These are phyloP conservation scores for Parotocinclus haroldoi DNA, from an alignment of 2,797 vertebrate species.

Conservation along the genomic window DNA sequence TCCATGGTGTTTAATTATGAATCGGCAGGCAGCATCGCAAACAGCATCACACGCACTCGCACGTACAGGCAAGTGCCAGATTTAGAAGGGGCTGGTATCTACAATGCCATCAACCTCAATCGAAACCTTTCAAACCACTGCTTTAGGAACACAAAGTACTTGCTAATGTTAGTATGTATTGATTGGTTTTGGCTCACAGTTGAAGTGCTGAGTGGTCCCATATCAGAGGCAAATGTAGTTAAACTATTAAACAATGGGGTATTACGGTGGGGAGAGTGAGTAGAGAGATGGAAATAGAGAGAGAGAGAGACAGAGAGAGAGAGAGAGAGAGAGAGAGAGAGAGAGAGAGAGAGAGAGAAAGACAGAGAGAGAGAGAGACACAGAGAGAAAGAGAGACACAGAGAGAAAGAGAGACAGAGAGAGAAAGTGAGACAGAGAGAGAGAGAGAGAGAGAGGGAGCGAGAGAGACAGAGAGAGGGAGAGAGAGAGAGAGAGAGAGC, in stretches of 20 bases:
- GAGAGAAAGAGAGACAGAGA: no score
- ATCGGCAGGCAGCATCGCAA: constrained; percentile 25
- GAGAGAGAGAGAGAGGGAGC: no score
- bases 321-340: no score
- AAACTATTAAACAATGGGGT: constrained; percentile 1
- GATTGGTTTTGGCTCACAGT: constrained; percentile 20
- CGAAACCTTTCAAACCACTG: constrained; percentile 29
- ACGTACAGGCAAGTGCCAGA: background rate
- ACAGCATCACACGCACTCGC: constrained; percentile 19
- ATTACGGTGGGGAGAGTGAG: background rate
- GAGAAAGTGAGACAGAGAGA: no score
- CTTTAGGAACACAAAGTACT: constrained; percentile 7
- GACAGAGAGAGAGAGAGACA: no score
- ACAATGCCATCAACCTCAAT: constrained; percentile 19
- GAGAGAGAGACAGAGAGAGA: background rate
- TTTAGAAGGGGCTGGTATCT: background rate
- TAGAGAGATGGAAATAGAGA: background rate
- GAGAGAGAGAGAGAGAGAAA: no score
- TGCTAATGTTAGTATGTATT: constrained; percentile 13
- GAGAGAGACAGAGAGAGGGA: no score
- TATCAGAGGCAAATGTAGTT: background rate
- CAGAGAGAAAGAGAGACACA: no score
- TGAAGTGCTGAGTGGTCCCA: background rate
- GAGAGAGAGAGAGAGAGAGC: no score
- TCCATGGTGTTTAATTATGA: constrained; percentile 44